phyloP scores from a whole-genome alignment of 2,113 vertebrate species.

The Cochlearius cochlearius region DNA sequence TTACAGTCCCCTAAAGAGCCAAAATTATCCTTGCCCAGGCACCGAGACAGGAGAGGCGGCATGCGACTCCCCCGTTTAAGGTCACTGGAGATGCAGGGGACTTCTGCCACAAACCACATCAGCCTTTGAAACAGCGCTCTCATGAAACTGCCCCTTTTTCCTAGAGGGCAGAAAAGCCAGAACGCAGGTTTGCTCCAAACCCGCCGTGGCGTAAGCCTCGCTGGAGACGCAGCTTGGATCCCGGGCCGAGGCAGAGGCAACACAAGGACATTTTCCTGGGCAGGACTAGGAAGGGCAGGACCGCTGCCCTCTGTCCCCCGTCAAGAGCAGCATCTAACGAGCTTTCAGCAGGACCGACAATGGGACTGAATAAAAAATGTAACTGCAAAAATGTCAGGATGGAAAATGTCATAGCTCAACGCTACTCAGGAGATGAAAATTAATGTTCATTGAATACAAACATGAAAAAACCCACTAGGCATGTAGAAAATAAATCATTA shows the following conservation, averaged over 20 bases:
- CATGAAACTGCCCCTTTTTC: background rate
- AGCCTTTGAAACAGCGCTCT: background rate
- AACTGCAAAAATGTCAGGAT: background rate
- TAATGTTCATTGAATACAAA: background rate
- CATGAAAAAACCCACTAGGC: background rate
- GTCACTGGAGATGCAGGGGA: background rate
- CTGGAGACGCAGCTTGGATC: background rate
- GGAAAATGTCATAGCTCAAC: background rate
- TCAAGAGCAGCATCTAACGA: background rate
- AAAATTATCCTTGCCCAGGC: background rate
- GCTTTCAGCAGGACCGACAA: background rate
- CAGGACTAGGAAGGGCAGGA: background rate
- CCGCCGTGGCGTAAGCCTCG: rapidly evolving
- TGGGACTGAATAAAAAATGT: background rate
- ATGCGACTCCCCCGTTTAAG: background rate
- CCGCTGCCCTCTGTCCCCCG: background rate
- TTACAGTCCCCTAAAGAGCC: background rate
- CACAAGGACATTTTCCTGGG: background rate
- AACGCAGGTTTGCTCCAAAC: background rate
- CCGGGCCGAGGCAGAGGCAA: background rate
- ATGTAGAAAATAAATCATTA: background rate
- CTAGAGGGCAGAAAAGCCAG: background rate
- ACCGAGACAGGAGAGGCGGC: background rate
- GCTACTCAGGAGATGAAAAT: background rate
- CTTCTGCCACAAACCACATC: background rate